Base-by-base conservation (phyloP, 2,797 vertebrate genomes). In the Clarias fuscus region DNA sequence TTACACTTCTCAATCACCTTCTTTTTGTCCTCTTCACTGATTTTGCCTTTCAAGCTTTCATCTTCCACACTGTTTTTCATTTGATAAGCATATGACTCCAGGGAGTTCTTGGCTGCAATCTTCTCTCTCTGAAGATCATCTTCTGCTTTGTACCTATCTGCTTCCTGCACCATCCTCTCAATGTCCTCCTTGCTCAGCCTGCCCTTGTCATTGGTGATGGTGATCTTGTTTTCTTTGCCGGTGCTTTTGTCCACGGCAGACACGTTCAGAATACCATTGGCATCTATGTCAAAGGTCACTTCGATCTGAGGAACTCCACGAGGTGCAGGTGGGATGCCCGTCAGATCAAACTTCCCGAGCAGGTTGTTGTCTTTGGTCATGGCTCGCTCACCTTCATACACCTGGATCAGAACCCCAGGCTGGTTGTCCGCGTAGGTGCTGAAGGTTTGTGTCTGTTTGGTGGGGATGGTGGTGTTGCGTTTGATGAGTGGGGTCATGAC, bases 201-300 rank as follows among this genome's bases (percentile, higher is more conserved):
- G 84, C 90, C 90, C 84, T 91, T 90, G 84, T 90, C 89, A 59
- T 90, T 90, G 20, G 89, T 90, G 80, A 90, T 90, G 83, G 89
- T 90, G 84, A 91, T 91, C 79, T 91, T 91, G 86, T 91, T 91
- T 83, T 89, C 85, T 82, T 90, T 90, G 70, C 90, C 90, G 8
- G 86, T 91, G 86, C 90, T 91, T 83, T 91, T 91, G 87, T 91
- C 90, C 80, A 84, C 87, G 1, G 89, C 89, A 0, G 89, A 91
- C 81, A 91, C 90, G 11, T 90, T 91, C 33, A 91, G 88, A 68
- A 91, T 91, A n/a, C 90, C 89, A 7, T 90, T 91, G 68, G 90
- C 89, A 20, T 91, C 90, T 0, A 90, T 79, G 88, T 91, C 90
- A 62, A 90, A 89, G 58, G 90, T 90, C 77, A 91, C 90, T 56